These are phyloP conservation scores for Elymnias hypermnestra DNA, from an alignment of 1,140 invertebrate species.

Conservation along the genomic window DNA sequence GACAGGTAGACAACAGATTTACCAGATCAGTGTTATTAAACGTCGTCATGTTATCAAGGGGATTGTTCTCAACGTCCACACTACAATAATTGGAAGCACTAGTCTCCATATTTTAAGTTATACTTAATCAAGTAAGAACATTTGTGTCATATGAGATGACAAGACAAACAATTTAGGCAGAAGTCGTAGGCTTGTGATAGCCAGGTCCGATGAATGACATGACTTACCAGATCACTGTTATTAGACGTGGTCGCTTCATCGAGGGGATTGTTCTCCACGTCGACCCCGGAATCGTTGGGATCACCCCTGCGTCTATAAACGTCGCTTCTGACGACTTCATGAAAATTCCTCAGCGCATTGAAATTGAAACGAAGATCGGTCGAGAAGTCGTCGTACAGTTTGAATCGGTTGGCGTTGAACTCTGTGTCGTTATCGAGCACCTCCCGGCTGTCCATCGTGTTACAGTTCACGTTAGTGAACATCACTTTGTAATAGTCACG, in stretches of 20 bases:
- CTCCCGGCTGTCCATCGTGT: constrained; percentile 33
- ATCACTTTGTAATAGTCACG: constrained; percentile 64
- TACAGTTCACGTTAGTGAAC: constrained; percentile 40
- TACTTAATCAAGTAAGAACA: too few species aligned
- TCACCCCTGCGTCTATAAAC: constrained; percentile 40
- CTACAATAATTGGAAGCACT: constrained; percentile 61
- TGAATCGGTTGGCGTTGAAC: constrained; percentile 68
- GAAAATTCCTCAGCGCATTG: constrained; percentile 50
- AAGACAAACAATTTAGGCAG: too few species aligned
- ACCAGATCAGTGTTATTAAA: constrained; percentile 62
- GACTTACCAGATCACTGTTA: constrained; percentile 64
- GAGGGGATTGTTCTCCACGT: constrained; percentile 61
- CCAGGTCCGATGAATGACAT: too few species aligned
- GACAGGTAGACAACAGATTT: too few species aligned
- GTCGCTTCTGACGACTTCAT: constrained; percentile 44
- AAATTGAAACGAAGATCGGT: constrained; percentile 58
- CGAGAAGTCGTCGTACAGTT: constrained; percentile 64
- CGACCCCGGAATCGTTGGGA: constrained; percentile 64
- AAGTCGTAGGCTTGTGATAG: too few species aligned
- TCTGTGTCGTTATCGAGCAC: constrained; percentile 64
- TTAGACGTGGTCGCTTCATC: constrained; percentile 47
- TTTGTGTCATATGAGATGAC: too few species aligned
- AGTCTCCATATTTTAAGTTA: too few species aligned
- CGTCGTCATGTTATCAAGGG: constrained; percentile 39
- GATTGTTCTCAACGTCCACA: constrained; percentile 66